Evolutionary conservation across 2,797 vertebrate species (phyloP).

Genomic region (Monodelphis domestica): DNA sequence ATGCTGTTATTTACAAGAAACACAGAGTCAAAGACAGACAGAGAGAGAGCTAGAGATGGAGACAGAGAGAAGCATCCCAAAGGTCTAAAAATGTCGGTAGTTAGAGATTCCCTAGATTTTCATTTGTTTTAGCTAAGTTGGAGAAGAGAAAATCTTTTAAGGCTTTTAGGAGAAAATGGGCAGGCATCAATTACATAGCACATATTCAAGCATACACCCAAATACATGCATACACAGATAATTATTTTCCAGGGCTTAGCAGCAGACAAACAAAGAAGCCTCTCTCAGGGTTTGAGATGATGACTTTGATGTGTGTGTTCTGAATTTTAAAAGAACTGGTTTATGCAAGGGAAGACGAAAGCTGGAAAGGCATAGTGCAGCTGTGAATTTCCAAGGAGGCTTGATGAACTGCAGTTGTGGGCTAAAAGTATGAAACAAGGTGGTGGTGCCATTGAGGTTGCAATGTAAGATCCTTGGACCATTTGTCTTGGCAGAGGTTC

Average conservation of each 20-base stretch:
- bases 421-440: slow-evolving; percentile 55
- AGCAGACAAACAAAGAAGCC: slow-evolving; percentile 76
- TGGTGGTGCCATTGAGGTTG: slow-evolving; percentile 36
- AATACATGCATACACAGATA: slow-evolving; percentile 46
- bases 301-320: slow-evolving; percentile 58
- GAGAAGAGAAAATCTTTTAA: slow-evolving; percentile 7
- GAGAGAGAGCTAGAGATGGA: background rate
- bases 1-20: background rate
- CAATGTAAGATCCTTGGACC: slow-evolving; percentile 74
- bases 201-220: background rate
- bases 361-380: slow-evolving; percentile 33
- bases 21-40: background rate
- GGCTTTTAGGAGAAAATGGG: background rate
- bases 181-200: background rate
- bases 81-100: background rate
- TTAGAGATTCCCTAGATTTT: background rate
- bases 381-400: slow-evolving; percentile 62
- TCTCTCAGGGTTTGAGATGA: slow-evolving; percentile 72
- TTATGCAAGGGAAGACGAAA: slow-evolving; percentile 69
- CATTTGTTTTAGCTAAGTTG: background rate
- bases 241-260: slow-evolving; percentile 14
- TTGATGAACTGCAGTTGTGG: slow-evolving; percentile 56
- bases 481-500: slow-evolving; percentile 78
- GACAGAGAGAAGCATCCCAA: background rate
- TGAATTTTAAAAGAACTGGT: slow-evolving; percentile 78